Base-by-base conservation (phyloP, 2,888 invertebrate genomes). In the Spatulosminthurus flaviceps region DNA sequence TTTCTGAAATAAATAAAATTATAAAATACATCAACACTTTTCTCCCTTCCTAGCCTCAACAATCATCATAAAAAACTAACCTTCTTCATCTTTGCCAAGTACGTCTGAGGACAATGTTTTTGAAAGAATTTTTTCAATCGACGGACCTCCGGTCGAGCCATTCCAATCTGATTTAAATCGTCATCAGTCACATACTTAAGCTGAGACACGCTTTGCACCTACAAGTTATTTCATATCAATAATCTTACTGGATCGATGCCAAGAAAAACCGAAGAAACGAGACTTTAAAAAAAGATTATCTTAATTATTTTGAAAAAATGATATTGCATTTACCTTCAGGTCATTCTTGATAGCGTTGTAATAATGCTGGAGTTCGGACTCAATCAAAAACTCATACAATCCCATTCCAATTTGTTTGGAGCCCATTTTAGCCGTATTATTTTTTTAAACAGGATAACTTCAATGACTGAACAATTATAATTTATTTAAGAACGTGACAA, bases 281-380 rank as follows among this genome's bases (percentile, higher is more conserved):
- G n/a, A n/a, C n/a, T n/a, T 34, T 34, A 9, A 24, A 21, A 67
- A 21, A 67, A 22, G 22, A 72, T 22, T 29, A 34, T 34, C 34
- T 11, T 9, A n/a, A 21, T 4, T n/a, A 34, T 42, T 72, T 19
- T n/a, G 11, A 72, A 72, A 34, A 11, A 13, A n/a, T n/a, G n/a
- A 34, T 34, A 7, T 9, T 7, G 60, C 13, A 71, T 34, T 24
- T 79, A 90, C 90, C 90, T 97, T 97, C 86, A 98, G 90, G 87
- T 95, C 94, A 87, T 93, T 93, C 88, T 94, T 94, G 88, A 89
- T 87, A 16, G 90, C 89, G 81, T 89, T 89, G 87, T 94, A 95
- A 90, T 98, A 98, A 87, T 97, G 97, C 86, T 94, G 94, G 75
- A 98, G 91, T 88, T 97, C 97, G 67, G 97, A 96, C 90, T 97